These are phyloP conservation scores for Charina bottae DNA, from an alignment of 2,113 vertebrate genomes.

Conservation along the genomic window DNA sequence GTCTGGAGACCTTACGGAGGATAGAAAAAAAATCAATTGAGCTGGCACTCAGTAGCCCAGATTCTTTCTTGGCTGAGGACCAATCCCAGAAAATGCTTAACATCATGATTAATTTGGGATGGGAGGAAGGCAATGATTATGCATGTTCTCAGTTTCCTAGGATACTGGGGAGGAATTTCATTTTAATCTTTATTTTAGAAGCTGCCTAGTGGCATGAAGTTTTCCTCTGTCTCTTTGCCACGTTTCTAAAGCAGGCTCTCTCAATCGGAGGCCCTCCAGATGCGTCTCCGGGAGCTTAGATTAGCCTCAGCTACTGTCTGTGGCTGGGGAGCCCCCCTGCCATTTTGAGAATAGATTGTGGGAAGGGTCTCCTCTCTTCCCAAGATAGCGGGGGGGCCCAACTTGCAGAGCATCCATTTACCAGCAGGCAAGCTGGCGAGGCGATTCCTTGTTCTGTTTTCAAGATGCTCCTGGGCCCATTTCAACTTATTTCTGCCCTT, in stretches of 20 bases:
- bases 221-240: not conserved
- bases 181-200: slow-evolving; percentile 25
- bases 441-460: too few relatives aligned
- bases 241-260: not conserved
- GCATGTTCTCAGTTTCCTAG: slow-evolving; percentile 30
- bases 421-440: too few relatives aligned
- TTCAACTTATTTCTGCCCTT: too few relatives aligned
- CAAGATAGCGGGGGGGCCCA: too few relatives aligned
- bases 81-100: not conserved
- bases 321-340: not conserved
- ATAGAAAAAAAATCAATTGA: not conserved
- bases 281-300: not conserved
- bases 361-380: too few relatives aligned
- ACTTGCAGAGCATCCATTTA: too few relatives aligned
- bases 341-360: not conserved
- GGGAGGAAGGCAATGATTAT: not conserved
- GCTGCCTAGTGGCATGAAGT: not conserved
- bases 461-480: too few relatives aligned
- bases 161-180: slow-evolving; percentile 31
- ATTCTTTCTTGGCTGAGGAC: not conserved
- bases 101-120: slow-evolving; percentile 32
- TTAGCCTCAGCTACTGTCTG: not conserved
- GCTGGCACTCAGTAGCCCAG: not conserved
- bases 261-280: not conserved
- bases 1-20: not conserved